phyloP scores from a whole-genome alignment of 2,888 invertebrate genomes.

The Tyria jacobaeae region DNA sequence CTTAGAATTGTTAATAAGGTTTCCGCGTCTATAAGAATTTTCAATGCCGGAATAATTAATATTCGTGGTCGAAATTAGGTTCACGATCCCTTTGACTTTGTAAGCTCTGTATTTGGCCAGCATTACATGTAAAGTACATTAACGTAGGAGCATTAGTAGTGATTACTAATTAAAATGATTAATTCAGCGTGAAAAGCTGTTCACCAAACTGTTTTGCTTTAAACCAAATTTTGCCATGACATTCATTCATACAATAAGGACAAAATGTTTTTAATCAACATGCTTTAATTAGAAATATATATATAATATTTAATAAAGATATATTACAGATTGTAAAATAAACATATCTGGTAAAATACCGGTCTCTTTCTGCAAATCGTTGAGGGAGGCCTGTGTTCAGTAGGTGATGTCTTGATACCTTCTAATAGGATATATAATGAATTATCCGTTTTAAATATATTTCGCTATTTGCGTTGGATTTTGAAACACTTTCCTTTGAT shows the following conservation, averaged over 20 bases:
- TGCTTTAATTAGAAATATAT: no score
- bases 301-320: no score
- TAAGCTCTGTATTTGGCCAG: background rate
- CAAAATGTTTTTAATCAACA: no score
- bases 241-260: no score
- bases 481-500: background rate
- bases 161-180: slow-evolving; percentile 21
- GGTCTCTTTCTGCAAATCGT: background rate
- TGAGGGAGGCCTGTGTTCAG: background rate
- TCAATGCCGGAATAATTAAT: slow-evolving; percentile 55
- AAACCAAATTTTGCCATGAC: no score
- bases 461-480: background rate
- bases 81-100: slow-evolving; percentile 42
- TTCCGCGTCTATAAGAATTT: slow-evolving; percentile 51
- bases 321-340: background rate
- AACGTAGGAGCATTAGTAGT: background rate
- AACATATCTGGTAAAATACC: background rate
- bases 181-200: background rate
- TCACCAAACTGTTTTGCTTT: no score
- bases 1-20: slow-evolving; percentile 41
- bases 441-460: background rate
- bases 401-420: background rate
- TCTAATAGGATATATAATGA: background rate
- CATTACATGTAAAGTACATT: slow-evolving; percentile 23
- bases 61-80: slow-evolving; percentile 50